Evolutionary conservation across 2,113 vertebrate species (phyloP).

Genomic region (Hassar affinis): DNA sequence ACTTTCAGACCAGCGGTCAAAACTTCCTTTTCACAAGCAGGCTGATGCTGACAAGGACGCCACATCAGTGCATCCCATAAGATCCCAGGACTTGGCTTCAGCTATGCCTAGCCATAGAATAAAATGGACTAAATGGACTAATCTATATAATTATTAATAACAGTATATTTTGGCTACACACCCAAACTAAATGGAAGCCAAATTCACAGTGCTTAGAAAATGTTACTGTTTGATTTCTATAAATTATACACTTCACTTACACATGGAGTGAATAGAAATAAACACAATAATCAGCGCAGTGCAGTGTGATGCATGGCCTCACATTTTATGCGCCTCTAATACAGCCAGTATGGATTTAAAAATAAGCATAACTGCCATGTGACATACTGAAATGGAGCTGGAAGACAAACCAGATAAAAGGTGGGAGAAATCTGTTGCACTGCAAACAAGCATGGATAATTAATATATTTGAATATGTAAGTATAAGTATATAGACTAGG

Average conservation of each 20-base stretch:
- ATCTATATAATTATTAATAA: background rate
- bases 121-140: background rate
- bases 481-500: too few species aligned
- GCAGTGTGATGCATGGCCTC: background rate
- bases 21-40: background rate
- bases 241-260: background rate
- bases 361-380: background rate
- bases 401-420: background rate
- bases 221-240: background rate
- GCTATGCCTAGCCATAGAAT: background rate
- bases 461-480: background rate
- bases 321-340: background rate
- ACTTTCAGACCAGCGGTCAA: background rate
- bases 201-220: background rate
- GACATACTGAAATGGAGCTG: background rate
- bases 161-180: background rate
- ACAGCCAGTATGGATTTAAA: background rate
- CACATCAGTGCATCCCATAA: background rate
- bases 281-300: background rate
- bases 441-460: background rate
- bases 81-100: background rate
- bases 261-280: constrained; percentile 6
- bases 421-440: background rate
- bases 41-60: background rate
- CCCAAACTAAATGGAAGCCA: background rate